Base-by-base conservation (phyloP, 2,113 vertebrate species). In the Sceloporus tristichus region DNA sequence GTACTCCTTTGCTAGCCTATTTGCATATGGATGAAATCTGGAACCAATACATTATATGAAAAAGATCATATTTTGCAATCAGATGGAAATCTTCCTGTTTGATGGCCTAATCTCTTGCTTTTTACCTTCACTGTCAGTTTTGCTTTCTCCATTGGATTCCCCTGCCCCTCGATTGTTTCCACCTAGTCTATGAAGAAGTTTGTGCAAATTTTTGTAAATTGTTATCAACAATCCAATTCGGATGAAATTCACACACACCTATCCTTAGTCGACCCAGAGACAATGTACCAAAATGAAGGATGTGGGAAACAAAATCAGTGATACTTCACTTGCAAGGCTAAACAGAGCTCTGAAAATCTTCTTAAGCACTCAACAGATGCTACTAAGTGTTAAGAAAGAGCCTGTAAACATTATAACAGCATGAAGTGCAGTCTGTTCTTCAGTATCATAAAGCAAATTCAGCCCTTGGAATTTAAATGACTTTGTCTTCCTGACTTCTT, bases 311-410 rank as follows among this genome's bases (percentile, higher is more conserved):
- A 92, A 94, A 95, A 90, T 86, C 76, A 29, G 62, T 81, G 79
- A 4, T 83, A 88, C 86, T 91, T 88, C 66, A 76, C 42, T 87
- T 89, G 14, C 88, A 65, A 90, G 76, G 79, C 48, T 93, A 74
- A 85, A 21, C 0, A 68, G 88, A 91, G 48, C 90, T 88, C 81
- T 90, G 53, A 95, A 94, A 95, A 90, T 85, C 65, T 59, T 92
- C 71, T 89, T 86, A 93, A 94, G 85, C 71, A 90, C 84, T 90
- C 77, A 93, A 78, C 87, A 96, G 94, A 93, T 95, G 89, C 89
- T 90, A 78, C 53, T 88, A 82, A 93, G 29, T 92, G 93, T 91
- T 92, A 91, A 66, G 89, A 90, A 91, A 93, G 85, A 93, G 83
- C 70, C 91, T 89, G 86, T 89, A 95, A 94, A 94, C 82, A 87